Percentiles rank a stretch among this genome's conserved stretches.
phyloP scores from a whole-genome alignment of 2,113 vertebrate species.

The Megaptera novaeangliae region DNA sequence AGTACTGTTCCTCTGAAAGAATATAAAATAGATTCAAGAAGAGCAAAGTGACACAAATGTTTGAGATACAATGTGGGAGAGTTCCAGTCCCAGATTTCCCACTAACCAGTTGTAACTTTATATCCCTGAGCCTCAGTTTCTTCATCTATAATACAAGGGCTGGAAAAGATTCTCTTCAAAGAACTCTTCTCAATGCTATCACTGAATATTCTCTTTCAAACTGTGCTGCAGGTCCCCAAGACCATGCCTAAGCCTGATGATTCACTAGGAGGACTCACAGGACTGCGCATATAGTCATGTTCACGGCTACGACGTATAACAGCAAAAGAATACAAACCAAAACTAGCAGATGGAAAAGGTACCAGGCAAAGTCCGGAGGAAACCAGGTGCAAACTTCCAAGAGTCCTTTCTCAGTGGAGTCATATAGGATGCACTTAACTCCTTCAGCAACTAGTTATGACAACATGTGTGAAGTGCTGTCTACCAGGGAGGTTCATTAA shows the following conservation, averaged over 20 bases:
- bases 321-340: background rate
- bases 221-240: background rate
- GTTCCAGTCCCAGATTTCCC: background rate
- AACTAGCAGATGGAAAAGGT: background rate
- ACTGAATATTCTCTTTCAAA: conserved; percentile 16
- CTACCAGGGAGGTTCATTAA: background rate
- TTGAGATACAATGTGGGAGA: background rate
- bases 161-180: background rate
- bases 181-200: background rate
- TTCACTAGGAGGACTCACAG: background rate
- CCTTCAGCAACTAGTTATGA: background rate
- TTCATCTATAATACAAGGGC: background rate
- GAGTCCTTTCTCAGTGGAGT: background rate
- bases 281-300: background rate
- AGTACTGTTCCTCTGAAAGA: background rate
- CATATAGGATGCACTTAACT: background rate
- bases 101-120: background rate
- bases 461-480: background rate
- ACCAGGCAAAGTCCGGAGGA: background rate
- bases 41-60: background rate
- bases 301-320: background rate
- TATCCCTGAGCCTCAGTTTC: background rate
- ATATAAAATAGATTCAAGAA: background rate
- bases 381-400: background rate
- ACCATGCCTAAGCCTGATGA: background rate